These are phyloP conservation scores for Caenorhabditis zanzibari DNA, from an alignment of 2,888 invertebrate genomes.

Conservation along the genomic window DNA sequence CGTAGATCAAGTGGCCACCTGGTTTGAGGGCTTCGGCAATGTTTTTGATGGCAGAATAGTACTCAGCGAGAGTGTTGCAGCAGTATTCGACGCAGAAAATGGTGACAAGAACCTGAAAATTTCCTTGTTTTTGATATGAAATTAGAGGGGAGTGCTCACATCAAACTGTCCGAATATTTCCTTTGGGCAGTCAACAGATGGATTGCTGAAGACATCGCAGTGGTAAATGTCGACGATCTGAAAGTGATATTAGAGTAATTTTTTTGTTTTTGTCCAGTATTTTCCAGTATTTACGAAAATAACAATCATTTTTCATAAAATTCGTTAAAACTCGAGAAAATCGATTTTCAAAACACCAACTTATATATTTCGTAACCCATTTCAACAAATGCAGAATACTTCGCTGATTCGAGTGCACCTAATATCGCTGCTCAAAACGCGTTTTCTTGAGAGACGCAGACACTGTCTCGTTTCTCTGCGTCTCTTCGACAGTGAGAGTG, in stretches of 20 bases:
- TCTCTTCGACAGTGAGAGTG: too few relatives aligned
- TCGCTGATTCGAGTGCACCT: too few relatives aligned
- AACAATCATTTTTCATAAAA: too few relatives aligned
- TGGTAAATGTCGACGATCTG: conserved; percentile 76
- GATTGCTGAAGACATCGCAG: conserved; percentile 79
- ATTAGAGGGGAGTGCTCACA: conserved; percentile 23
- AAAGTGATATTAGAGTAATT: neutral
- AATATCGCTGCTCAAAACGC: too few relatives aligned
- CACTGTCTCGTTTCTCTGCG: too few relatives aligned
- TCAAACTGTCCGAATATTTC: conserved; percentile 74
- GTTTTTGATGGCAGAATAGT: conserved; percentile 74
- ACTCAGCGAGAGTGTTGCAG: conserved; percentile 77
- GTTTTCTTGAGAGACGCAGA: too few relatives aligned
- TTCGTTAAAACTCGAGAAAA: too few relatives aligned
- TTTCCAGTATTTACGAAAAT: too few relatives aligned
- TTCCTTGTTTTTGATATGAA: neutral
- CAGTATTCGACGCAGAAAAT: conserved; percentile 83
- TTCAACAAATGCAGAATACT: too few relatives aligned
- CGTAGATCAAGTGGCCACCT: conserved; percentile 80
- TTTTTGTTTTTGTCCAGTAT: neutral
- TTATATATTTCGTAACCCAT: too few relatives aligned
- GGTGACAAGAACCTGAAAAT: conserved; percentile 75
- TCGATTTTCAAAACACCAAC: too few relatives aligned
- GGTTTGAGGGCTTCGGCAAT: conserved; percentile 71
- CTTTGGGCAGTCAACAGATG: conserved; percentile 73